Percentiles rank a stretch among this genome's conserved stretches.
Conservation (phyloP, 2,113 vertebrate genomes). For the Corythaeola cristata region DNA sequence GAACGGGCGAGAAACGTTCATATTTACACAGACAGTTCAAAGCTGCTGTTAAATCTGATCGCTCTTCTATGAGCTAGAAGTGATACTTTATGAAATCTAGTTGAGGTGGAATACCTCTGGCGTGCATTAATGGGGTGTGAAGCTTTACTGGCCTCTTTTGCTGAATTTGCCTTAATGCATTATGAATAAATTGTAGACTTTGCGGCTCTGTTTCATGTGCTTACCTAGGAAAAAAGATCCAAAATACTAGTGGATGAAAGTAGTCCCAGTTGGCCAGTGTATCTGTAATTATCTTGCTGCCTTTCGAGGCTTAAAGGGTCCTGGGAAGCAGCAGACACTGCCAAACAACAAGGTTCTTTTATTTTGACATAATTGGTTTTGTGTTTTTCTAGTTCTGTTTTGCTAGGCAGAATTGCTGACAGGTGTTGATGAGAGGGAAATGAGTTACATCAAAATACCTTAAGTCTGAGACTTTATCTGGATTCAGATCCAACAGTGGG, state of each 20-base stretch:
- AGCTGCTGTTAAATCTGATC: background rate
- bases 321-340: background rate
- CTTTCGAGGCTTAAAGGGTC: background rate
- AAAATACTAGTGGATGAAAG: background rate
- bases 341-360: background rate
- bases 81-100: background rate
- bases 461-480: background rate
- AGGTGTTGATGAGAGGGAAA: background rate
- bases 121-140: background rate
- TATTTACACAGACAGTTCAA: background rate
- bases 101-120: background rate
- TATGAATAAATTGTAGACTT: background rate
- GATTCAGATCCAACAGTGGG: background rate
- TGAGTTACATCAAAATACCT: background rate
- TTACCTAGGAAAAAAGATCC: background rate
- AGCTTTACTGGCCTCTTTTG: background rate
- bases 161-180: background rate
- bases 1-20: background rate
- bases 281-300: background rate
- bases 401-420: background rate
- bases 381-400: background rate
- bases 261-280: background rate
- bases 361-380: background rate
- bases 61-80: background rate
- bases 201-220: background rate